Base-by-base conservation (phyloP, 2,113 vertebrate species). In the Colistium nudipinnis region DNA sequence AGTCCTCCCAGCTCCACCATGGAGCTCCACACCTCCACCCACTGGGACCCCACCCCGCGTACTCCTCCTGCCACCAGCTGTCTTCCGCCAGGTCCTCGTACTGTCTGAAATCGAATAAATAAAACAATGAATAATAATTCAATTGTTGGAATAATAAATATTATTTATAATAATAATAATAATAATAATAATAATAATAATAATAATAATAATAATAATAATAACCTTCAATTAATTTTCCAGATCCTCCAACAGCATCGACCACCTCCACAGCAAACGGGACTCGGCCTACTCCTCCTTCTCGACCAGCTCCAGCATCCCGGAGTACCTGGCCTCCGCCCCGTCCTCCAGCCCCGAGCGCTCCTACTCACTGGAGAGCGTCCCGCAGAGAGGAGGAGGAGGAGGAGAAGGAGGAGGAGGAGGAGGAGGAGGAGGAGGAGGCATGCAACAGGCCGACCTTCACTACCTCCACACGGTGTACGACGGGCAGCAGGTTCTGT, bases 221-320 rank as follows among this genome's bases (percentile, higher is more conserved):
- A n/a, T n/a, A n/a, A n/a, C n/a, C n/a, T n/a, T n/a, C n/a, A n/a
- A n/a, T n/a, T n/a, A n/a, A n/a, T 64, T 2, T 59, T 94, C 92
- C 86, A 99, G 98, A 83, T 98, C 97, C 16, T 96, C 94, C 57
- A 96, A 93, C 87, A 98, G 96, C 92, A 97, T 97, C 2, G 96
- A 99, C 82, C 97, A 96, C 79, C 90, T 97, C 43, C 96, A 98
- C 89, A 96, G 90, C 93, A 98, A 99, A 85, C 94, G 97, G 38
- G 98, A 99, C 87, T 99, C 98, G 0, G 96, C 98, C 2, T 98
- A 98, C 76, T 97, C 96, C 76, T 99, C 98, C 62, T 98, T 98
- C 87, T 99, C 98, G 68, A 97, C 96, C 77, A 97, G 94, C 71
- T 97, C 96, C 12, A 98, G 97, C 80, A 94, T 96, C 68, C 95